These are phyloP conservation scores for Smutsia temminckii DNA, from an alignment of 2,797 vertebrate genomes.

Conservation along the genomic window DNA sequence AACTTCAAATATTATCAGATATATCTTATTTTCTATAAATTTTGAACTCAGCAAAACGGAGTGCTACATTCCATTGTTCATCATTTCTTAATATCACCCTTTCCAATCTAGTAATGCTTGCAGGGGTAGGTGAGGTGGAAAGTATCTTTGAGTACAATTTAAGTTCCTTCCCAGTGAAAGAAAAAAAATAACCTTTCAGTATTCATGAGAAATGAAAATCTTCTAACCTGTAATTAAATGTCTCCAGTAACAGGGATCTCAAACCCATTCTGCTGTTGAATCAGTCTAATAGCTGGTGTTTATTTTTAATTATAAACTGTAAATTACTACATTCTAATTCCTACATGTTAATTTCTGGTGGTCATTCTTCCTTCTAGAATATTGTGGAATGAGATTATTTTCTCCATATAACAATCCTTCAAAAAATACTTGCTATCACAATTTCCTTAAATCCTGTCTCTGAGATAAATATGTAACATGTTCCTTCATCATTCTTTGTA, in stretches of 20 bases:
- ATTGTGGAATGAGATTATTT: background rate
- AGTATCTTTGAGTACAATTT: background rate
- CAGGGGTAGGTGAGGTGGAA: background rate
- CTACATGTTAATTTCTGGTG: background rate
- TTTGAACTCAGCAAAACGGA: background rate
- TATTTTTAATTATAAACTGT: background rate
- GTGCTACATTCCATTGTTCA: background rate
- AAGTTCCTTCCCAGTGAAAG: background rate
- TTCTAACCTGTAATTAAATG: background rate
- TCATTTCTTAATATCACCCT: background rate
- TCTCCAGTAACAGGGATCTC: background rate
- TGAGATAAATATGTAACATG: background rate
- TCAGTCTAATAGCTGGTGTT: background rate
- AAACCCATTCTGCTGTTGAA: background rate
- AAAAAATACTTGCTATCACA: background rate
- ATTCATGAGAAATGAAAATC: background rate
- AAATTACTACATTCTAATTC: background rate
- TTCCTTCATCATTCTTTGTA: background rate
- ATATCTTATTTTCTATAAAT: background rate
- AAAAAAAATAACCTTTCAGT: background rate
- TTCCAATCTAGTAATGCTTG: background rate
- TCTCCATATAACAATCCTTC: background rate
- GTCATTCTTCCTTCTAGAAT: background rate
- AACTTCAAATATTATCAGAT: background rate
- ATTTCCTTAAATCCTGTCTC: background rate